Evolutionary conservation across 2,797 vertebrate species (phyloP), one percentile per base, ranked within the genome.

Genomic region (Hydrocynus forskahlii): DNA sequence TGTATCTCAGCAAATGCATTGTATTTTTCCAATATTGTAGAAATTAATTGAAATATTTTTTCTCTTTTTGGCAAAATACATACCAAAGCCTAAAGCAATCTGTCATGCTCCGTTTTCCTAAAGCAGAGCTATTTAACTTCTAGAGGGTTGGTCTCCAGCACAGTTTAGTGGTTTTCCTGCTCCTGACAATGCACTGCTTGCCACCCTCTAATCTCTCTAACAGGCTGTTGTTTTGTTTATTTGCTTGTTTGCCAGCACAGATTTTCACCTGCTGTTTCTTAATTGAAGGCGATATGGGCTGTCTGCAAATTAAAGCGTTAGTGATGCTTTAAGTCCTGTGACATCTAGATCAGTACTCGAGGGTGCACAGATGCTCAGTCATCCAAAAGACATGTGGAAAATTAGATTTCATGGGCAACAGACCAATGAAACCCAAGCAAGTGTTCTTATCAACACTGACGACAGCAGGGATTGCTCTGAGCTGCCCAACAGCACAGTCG

Each of bases 331-430:
- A 64, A 72, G 19, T 64, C 13, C 59, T 64, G 59, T 17, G n/a
- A 79, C 25, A 12, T 45, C 67, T 71, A n/a, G 43, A 74, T 66
- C 10, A 60, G 57, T 68, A 75, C 45, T 16, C n/a, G 7, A 81
- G 38, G 19, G 40, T 35, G 29, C 29, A 60, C 64, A 75, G 72
- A 81, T 38, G 71, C 79, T 38, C 38, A n/a, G 2, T n/a, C 59
- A 63, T 48, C 29, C 14, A 25, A 57, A 8, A 70, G 21, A 8
- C 23, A 72, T 35, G 38, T 6, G 71, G 23, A 21, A 57, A 69
- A 75, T 19, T 17, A 25, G 21, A 67, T 57, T 59, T 75, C 52
- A 68, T 16, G 21, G 23, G 52, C 50, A 54, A 35, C 48, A 68
- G 63, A 81, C 17, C 66, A 52, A 17, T 16, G 23, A 74, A 55